These are phyloP conservation scores for Leptopilina drosophilae DNA, from an alignment of 2,888 invertebrate genomes.

Conservation along the genomic window DNA sequence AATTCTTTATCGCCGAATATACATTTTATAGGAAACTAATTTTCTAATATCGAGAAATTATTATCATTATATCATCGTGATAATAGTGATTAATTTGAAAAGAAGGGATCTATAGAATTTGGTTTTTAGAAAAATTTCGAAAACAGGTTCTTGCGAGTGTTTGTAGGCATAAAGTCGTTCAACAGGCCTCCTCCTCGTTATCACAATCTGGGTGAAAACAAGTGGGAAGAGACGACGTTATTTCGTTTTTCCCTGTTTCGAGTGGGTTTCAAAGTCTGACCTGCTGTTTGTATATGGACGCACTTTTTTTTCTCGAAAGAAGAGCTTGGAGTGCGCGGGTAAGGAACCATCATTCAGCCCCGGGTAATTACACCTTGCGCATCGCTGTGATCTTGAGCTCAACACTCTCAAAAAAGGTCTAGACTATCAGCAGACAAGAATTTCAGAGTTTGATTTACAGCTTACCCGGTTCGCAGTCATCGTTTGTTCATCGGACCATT, in stretches of 20 bases:
- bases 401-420: slow-evolving; percentile 49
- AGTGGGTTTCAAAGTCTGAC: slow-evolving; percentile 49
- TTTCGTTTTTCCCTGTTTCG: slow-evolving; percentile 60
- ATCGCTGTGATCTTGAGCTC: slow-evolving; percentile 45
- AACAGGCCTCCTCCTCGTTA: slow-evolving; percentile 61
- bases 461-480: slow-evolving; percentile 60
- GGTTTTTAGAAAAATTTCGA: not conserved
- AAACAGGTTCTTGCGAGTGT: slow-evolving; percentile 48
- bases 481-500: slow-evolving; percentile 59
- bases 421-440: slow-evolving; percentile 56
- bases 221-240: slow-evolving; percentile 56
- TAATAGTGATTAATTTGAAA: not conserved
- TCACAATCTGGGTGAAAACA: slow-evolving; percentile 63
- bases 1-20: too few species aligned
- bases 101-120: not conserved
- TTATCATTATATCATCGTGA: not conserved
- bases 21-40: too few species aligned
- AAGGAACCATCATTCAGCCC: slow-evolving; percentile 26
- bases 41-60: too few species aligned
- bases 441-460: slow-evolving; percentile 74
- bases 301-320: slow-evolving; percentile 4
- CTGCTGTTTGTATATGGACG: slow-evolving; percentile 44
- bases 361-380: slow-evolving; percentile 57
- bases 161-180: slow-evolving; percentile 58
- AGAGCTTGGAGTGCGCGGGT: slow-evolving; percentile 37